A percentile compares a stretch with the other conserved stretches of the same genome.
Evolutionary conservation across 2,888 invertebrate genomes (phyloP).

Genomic region (Clusia tigrina): DNA sequence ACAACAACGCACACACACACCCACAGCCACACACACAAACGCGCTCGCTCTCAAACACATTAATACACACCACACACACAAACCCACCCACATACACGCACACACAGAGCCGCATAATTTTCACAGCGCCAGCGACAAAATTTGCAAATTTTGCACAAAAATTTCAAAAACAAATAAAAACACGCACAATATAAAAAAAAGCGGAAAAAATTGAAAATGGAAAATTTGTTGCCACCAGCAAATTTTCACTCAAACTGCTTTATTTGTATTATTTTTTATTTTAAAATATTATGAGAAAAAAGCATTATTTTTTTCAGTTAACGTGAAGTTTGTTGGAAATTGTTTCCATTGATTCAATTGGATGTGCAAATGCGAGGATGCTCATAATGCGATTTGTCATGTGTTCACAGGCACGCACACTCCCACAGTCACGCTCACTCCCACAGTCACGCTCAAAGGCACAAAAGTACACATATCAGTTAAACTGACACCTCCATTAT

Average conservation of each 20-base stretch:
- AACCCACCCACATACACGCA: neutral
- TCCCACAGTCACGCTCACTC: conserved; percentile 14
- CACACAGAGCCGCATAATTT: no score
- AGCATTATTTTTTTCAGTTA: conserved; percentile 6
- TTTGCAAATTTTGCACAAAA: conserved; percentile 16
- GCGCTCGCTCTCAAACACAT: conserved; percentile 2
- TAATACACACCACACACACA: neutral
- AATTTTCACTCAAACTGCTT: neutral
- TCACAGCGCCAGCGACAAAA: neutral
- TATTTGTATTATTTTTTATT: neutral
- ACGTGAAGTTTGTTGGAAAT: conserved; percentile 1
- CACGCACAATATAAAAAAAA: neutral
- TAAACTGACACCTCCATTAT: no score
- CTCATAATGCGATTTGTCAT: conserved; percentile 27
- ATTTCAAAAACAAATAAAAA: conserved; percentile 8
- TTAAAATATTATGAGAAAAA: neutral
- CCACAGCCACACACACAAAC: neutral
- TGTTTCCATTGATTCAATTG: neutral
- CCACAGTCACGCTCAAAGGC: no score
- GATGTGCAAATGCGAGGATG: conserved; percentile 9
- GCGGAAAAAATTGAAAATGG: neutral
- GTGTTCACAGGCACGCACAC: conserved; percentile 31
- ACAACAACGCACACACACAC: neutral
- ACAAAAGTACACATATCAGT: no score
- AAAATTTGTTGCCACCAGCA: neutral